phyloP scores from a whole-genome alignment of 1,140 invertebrate species.

The Temnothorax curvispinosus region DNA sequence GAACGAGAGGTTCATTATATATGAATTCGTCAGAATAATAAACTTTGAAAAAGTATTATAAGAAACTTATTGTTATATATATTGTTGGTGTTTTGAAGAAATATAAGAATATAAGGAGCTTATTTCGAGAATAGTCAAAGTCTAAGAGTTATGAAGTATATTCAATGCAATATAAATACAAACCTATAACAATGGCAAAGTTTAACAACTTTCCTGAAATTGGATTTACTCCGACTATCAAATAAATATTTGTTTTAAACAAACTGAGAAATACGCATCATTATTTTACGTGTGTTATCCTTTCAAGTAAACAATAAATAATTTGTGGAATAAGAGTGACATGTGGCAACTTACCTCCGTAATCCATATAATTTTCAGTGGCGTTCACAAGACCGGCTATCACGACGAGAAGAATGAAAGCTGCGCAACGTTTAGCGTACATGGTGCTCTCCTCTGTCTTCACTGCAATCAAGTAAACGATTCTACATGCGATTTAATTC shows the following conservation, averaged over 20 bases:
- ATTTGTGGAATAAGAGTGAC: too few species aligned
- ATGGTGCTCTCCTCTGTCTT: conserved; percentile 48
- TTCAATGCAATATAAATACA: neutral
- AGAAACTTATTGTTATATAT: neutral
- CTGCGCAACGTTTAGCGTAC: conserved; percentile 54
- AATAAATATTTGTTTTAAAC: neutral
- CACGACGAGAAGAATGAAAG: conserved; percentile 50
- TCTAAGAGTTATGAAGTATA: neutral
- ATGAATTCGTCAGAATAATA: neutral
- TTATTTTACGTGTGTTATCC: neutral
- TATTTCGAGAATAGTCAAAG: neutral
- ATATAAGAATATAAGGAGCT: neutral
- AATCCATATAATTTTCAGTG: conserved; percentile 78
- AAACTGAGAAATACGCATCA: neutral
- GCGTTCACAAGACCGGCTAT: conserved; percentile 59
- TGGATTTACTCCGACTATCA: neutral
- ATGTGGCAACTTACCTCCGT: conserved; percentile 70
- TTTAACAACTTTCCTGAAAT: neutral
- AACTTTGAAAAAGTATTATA: neutral
- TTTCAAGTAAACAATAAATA: neutral
- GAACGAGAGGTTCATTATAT: neutral
- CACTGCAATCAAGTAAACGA: conserved; percentile 61
- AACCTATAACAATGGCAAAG: neutral
- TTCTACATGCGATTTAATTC: neutral
- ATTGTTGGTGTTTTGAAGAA: neutral